Evolutionary conservation across 1,140 invertebrate genomes (phyloP), one percentile per base, ranked within the genome.

Genomic region (Subanguina moxae): DNA sequence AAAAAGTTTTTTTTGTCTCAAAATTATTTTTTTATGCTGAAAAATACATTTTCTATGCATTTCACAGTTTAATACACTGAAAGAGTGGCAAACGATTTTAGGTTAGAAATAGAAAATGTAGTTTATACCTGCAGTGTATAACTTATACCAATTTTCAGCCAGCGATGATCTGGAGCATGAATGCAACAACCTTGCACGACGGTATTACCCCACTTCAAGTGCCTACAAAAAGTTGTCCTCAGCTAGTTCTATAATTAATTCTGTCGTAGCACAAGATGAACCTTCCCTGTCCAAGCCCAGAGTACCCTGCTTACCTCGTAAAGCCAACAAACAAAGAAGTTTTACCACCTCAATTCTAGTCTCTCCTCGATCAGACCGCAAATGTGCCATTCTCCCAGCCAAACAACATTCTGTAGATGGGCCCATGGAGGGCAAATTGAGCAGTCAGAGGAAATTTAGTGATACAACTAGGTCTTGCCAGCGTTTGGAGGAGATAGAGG

Each of bases 321-420:
- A 64, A 46, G 23, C 62, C 21, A 38, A 17, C 13, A 82, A 80
- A 46, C 67, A 72, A 32, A 76, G 80, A 19, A 67, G 62, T 38
- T 80, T 76, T 57, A 80, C 78, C 11, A 80, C 78, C 17, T 80
- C 78, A 21, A 80, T 80, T 61, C 62, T 80, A 21, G 78, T 80
- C n/a, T 76, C 78, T 15, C 78, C 78, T 17, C 70, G 64, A 58
- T 46, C 65, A 46, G 58, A 75, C 48, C 38, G 76, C n/a, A 77
- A 71, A 62, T 38, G 67, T 38, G 46, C 62, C 30, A 58, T 64
- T 30, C 21, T 78, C 11, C 38, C 64, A 27, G 46, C 42, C 28
- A 71, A 73, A 59, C 75, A 77, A 42, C 68, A 48, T 11, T 76
- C 59, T 11, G 68, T 76, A 30, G 76, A 78, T 45, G 48, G 23